Evolutionary conservation across 2,888 invertebrate genomes (phyloP), one percentile per base, ranked within the genome.

Genomic region (Acanthacorydalis orientalis): DNA sequence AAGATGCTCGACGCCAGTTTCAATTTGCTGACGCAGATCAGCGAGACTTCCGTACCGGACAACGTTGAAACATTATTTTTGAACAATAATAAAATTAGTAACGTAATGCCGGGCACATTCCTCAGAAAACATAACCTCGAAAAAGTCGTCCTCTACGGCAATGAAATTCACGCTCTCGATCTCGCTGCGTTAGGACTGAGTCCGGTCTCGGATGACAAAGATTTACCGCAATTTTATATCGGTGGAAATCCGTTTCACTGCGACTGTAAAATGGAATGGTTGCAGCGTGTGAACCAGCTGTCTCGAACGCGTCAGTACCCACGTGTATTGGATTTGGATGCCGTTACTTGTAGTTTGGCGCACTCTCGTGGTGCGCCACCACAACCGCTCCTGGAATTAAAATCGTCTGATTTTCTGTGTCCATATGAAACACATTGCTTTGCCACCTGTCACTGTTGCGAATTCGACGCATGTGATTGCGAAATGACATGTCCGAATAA

Each of bases 401-500:
- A 77, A 59, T 72, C 82, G 46, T 78, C 81, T 51, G 81, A 86
- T 66, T 86, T 87, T 67, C 72, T 88, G 55, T 88, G 87, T 64
- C 77, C 78, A 54, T 87, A 87, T 67, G 78, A 80, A 59, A 77
- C 80, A 51, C 84, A 86, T 64, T 89, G 89, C 69, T 87, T 86
- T 67, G 78, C 85, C 48, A 68, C 85, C 52, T 89, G 90, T 65
- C 84, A 86, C 67, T 90, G 89, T 68, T 90, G 89, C 69, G 86
- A 87, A 63, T 89, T 83, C 70, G 86, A 86, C 65, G 85, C 85
- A 52, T 90, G 89, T 68, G 89, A 90, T 69, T 89, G 89, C 67
- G 83, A 87, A 73, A 88, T 87, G 83, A 84, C 83, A 57, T 90
- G 89, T 64, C 89, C 89, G 54, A 77, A 78, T 64, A 82, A 80